Percentiles rank a stretch among this genome's conserved stretches.
These are phyloP conservation scores for Leptinotarsa undecemlineata DNA, from an alignment of 1,140 invertebrate species.

Conservation along the genomic window DNA sequence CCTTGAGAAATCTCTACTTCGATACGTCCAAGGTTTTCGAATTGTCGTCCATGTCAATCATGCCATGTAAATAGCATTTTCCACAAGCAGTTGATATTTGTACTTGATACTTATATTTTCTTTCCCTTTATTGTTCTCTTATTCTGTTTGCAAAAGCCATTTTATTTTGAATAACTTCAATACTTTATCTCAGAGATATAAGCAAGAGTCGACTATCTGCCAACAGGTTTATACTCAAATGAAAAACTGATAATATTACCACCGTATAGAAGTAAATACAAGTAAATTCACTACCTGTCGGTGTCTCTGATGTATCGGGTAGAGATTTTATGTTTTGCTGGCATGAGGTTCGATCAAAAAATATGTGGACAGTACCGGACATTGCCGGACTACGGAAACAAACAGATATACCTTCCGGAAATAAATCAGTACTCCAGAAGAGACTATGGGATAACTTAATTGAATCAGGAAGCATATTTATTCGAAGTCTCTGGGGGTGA, in stretches of 20 bases:
- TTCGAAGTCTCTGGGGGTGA: no score
- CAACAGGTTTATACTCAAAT: not conserved
- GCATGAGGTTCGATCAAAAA: no score
- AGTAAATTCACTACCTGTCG: no score
- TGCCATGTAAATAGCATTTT: not conserved
- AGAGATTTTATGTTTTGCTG: no score
- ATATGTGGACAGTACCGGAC: no score
- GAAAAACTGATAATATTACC: not conserved
- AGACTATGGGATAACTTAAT: no score
- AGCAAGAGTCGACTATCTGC: not conserved
- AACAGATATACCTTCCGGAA: no score
- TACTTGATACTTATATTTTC: not conserved
- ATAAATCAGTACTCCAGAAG: no score
- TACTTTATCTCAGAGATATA: constrained; percentile 1
- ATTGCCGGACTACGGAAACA: no score
- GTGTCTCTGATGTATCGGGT: no score
- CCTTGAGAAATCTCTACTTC: not conserved
- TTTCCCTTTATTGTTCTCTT: not conserved
- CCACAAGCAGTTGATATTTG: not conserved
- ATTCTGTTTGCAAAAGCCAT: not conserved
- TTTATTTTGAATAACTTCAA: not conserved
- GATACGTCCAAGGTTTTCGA: not conserved
- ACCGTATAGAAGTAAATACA: no score
- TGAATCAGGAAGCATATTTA: no score
- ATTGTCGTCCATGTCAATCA: not conserved